Base-by-base conservation (phyloP, 2,113 vertebrate species). In the Chaetops frenatus region DNA sequence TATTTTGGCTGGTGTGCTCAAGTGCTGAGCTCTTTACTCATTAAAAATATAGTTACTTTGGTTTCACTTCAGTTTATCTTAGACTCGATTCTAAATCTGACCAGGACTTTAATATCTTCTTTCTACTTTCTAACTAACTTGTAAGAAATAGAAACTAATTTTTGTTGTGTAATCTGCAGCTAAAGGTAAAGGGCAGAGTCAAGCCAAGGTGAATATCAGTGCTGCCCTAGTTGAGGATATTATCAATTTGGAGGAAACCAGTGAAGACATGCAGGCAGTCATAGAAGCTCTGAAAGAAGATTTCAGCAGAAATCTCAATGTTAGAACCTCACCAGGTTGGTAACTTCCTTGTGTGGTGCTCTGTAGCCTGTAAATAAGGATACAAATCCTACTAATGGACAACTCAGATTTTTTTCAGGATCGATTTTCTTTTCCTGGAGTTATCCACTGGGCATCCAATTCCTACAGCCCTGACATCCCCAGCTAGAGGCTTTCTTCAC, bases 281-380 rank as follows among this genome's bases (percentile, higher is more conserved):
- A 76, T 99, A 19, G 85, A 95, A 61, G 94, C 91, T 16, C 98
- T 99, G 62, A 99, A 99, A 92, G 98, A 99, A 45, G 99, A 99
- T 94, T 99, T 99, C 97, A 98, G 97, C 95, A 99, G 99, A 94
- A 99, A 97, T 86, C 97, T 99, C 86, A 98, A 95, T 94, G 98
- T 99, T 96, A 98, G 99, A 91, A 99, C 98, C 42, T 98, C 99
- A 19, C 97, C 98, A 98, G 99, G 99, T 99, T 83, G 98, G 98
- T 96, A 62, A 35, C 21, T 67, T 44, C 22, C 23, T 78, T 35
- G 16, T 53, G 3, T 35, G 57, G 14, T 61, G 54, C 51, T 71
- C 27, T 71, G 1, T 24, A 73, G 45, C 61, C 38, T 67, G 17
- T 60, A 56, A 60, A 56, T 64, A 36, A 33, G n/a, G 51, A 12